Percentiles rank a stretch among this genome's conserved stretches.
Conservation (phyloP, 1,140 invertebrate species). For the Coelopa frigida region DNA sequence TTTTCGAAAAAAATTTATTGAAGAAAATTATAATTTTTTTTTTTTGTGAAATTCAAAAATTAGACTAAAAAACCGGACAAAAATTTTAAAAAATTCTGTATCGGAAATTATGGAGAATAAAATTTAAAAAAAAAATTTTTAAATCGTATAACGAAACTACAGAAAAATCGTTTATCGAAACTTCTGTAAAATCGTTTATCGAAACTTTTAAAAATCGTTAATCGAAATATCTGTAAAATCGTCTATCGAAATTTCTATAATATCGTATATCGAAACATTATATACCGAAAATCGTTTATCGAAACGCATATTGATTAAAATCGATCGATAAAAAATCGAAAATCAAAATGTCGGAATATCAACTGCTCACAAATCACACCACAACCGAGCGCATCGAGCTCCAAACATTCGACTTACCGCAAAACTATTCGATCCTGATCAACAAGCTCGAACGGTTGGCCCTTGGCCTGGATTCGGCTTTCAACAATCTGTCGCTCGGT, state of each 20-base stretch:
- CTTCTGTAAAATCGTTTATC: too few relatives aligned
- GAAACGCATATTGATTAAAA: too few relatives aligned
- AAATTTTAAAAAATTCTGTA: neutral
- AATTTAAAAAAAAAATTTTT: neutral
- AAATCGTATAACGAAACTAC: neutral
- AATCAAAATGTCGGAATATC: conserved; percentile 15
- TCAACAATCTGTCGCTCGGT: conserved; percentile 36
- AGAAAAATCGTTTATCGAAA: too few relatives aligned
- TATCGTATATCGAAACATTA: too few relatives aligned
- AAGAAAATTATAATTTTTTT: neutral
- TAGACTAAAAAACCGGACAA: neutral
- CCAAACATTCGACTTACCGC: conserved; percentile 29
- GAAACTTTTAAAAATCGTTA: too few relatives aligned
- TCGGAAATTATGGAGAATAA: neutral
- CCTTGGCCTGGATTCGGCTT: conserved; percentile 32
- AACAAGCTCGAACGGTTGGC: conserved; percentile 42
- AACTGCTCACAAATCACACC: conserved; percentile 8
- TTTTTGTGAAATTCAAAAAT: neutral
- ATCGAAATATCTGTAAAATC: too few relatives aligned
- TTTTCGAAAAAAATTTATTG: too few relatives aligned
- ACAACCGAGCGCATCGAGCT: neutral
- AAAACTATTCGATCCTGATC: conserved; percentile 43
- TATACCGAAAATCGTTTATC: too few relatives aligned
- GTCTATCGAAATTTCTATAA: too few relatives aligned
- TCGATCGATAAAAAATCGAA: neutral